A percentile compares a stretch with the other conserved stretches of the same genome.
phyloP scores from a whole-genome alignment of 2,888 invertebrate species.

The Prosapia bicincta region DNA sequence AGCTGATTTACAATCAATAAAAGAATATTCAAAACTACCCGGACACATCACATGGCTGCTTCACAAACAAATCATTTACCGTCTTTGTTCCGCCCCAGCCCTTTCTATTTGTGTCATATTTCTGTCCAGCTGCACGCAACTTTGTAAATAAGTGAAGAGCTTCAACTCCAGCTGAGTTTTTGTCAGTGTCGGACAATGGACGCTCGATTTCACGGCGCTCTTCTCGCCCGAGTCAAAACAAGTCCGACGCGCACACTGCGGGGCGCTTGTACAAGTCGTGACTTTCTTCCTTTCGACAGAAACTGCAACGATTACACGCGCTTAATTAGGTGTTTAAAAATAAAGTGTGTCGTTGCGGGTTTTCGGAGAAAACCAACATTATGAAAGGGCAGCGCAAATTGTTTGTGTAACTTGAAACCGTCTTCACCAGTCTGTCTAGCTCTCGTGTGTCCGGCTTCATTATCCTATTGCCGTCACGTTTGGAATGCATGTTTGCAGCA shows the following conservation, averaged over 20 bases:
- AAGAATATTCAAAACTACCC: background rate
- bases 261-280: background rate
- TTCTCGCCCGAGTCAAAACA: background rate
- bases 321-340: background rate
- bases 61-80: background rate
- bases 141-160: background rate
- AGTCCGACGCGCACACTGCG: background rate
- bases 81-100: background rate
- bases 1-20: background rate
- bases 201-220: background rate
- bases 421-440: too few species aligned
- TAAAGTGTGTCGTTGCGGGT: too few species aligned
- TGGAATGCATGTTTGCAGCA: too few species aligned
- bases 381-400: too few species aligned
- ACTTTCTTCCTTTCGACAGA: background rate
- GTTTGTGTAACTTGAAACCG: too few species aligned
- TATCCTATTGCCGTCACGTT: too few species aligned
- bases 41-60: background rate
- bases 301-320: background rate
- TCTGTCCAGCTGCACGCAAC: slow-evolving; percentile 2
- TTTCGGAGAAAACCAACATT: too few species aligned
- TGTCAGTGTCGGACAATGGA: background rate
- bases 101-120: background rate
- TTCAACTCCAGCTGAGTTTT: background rate
- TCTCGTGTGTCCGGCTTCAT: too few species aligned